Conservation (phyloP, 2,113 vertebrate species). For the Scolopax mira region DNA sequence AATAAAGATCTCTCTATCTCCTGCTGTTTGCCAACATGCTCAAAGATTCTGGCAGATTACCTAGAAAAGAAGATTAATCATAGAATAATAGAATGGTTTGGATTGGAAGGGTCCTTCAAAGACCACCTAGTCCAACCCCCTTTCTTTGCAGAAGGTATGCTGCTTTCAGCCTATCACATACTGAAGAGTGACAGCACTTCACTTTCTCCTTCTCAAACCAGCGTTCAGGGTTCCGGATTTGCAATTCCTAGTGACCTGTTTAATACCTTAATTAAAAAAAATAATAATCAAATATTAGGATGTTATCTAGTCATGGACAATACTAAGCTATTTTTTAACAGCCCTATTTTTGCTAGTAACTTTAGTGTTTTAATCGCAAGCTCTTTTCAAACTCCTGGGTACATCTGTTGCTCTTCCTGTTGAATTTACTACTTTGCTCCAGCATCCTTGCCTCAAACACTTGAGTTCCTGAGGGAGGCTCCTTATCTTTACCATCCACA, state of each 20-base stretch:
- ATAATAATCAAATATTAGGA: not conserved
- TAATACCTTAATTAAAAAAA: constrained; percentile 1
- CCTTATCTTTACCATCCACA: not conserved
- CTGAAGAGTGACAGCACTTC: not conserved
- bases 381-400: not conserved
- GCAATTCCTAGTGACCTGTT: not conserved
- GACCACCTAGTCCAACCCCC: not conserved
- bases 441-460: not conserved
- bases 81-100: not conserved
- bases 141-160: not conserved
- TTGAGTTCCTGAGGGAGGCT: not conserved
- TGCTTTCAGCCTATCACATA: not conserved
- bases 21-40: not conserved
- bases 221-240: not conserved
- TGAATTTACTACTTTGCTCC: not conserved
- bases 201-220: not conserved
- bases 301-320: not conserved
- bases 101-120: not conserved
- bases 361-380: not conserved
- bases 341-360: not conserved
- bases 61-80: not conserved
- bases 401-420: not conserved
- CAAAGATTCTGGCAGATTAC: not conserved
- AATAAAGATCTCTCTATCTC: not conserved
- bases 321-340: not conserved